Percentiles rank a stretch among this genome's conserved stretches.
These are phyloP conservation scores for Acheta domesticus DNA, from an alignment of 2,888 invertebrate genomes.

Conservation along the genomic window DNA sequence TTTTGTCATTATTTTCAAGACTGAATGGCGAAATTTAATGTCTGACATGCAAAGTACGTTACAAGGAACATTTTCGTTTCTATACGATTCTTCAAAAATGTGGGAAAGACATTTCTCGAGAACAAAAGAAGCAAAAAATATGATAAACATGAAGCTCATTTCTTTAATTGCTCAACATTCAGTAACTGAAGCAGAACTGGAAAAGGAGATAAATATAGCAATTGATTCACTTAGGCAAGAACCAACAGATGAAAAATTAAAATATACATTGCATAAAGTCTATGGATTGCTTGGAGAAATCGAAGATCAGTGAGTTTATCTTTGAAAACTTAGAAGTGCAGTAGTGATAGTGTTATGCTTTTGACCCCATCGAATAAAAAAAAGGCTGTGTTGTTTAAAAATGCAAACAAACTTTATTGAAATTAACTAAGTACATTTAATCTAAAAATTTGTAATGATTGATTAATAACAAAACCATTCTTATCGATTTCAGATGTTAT, in stretches of 20 bases:
- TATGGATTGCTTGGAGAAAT: not conserved
- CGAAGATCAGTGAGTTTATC: not conserved
- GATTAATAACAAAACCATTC: not conserved
- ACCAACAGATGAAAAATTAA: conserved; percentile 4
- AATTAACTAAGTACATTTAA: too few relatives aligned
- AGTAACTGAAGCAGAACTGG: not conserved
- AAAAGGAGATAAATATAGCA: conserved; percentile 23
- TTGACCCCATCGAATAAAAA: too few relatives aligned
- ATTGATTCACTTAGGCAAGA: conserved; percentile 27
- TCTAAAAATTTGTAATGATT: too few relatives aligned
- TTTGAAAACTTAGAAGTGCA: not conserved
- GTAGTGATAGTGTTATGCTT: too few relatives aligned
- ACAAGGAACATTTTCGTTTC: not conserved
- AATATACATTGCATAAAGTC: conserved; percentile 4
- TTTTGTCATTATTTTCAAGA: not conserved
- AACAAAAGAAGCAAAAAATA: not conserved
- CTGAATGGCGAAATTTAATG: conserved; percentile 2
- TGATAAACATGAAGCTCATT: conserved; percentile 3
- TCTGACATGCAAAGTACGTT: not conserved
- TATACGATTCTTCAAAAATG: conserved; percentile 18
- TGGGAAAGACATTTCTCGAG: conserved; percentile 24
- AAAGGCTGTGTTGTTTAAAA: too few relatives aligned
- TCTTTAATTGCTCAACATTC: not conserved
- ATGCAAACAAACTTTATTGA: too few relatives aligned
- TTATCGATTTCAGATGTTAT: not conserved